These are phyloP conservation scores for Cardiocondyla obscurior DNA, from an alignment of 1,140 invertebrate genomes.

Conservation along the genomic window DNA sequence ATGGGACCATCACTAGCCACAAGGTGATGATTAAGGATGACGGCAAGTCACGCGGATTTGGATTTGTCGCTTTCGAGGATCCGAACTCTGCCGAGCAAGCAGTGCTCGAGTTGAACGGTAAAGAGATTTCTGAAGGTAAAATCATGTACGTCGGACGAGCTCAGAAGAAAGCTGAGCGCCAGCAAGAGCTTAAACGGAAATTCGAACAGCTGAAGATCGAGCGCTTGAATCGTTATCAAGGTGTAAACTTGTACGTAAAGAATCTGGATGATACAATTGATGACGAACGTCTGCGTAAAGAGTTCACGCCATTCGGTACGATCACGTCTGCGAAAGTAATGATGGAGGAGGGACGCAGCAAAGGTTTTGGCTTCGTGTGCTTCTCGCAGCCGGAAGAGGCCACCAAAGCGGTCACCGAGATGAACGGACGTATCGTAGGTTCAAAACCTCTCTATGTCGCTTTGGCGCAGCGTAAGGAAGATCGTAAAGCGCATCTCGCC, in stretches of 20 bases:
- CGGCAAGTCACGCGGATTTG: constrained; percentile 98
- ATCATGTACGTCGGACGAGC: constrained; percentile 97
- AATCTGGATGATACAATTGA: constrained; percentile 99
- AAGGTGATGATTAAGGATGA: constrained; percentile 98
- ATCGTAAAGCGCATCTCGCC: constrained; percentile 98
- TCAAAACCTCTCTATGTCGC: constrained; percentile 99
- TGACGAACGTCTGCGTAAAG: constrained; percentile 96
- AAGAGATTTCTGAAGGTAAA: constrained; percentile 93
- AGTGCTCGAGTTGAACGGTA: constrained; percentile 95
- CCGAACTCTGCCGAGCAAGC: constrained; percentile 97
- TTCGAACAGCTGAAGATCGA: constrained; percentile 98
- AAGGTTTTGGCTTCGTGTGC: constrained; percentile 99
- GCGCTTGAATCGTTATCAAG: constrained; percentile 95
- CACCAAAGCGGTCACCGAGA: constrained; percentile 99
- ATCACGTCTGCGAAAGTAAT: constrained; percentile 99
- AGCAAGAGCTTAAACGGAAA: constrained; percentile 97
- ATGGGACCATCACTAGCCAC: constrained; percentile 96
- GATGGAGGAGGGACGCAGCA: constrained; percentile 96
- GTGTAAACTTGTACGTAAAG: constrained; percentile 99
- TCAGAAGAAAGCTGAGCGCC: constrained; percentile 99
- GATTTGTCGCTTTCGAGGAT: constrained; percentile 99
- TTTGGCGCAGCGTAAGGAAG: constrained; percentile 99
- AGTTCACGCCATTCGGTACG: constrained; percentile 97
- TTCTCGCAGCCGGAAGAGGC: constrained; percentile 99
- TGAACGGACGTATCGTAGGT: constrained; percentile 98